These are phyloP conservation scores for Pteronotus mesoamericanus DNA, from an alignment of 2,797 vertebrate species.

Conservation along the genomic window DNA sequence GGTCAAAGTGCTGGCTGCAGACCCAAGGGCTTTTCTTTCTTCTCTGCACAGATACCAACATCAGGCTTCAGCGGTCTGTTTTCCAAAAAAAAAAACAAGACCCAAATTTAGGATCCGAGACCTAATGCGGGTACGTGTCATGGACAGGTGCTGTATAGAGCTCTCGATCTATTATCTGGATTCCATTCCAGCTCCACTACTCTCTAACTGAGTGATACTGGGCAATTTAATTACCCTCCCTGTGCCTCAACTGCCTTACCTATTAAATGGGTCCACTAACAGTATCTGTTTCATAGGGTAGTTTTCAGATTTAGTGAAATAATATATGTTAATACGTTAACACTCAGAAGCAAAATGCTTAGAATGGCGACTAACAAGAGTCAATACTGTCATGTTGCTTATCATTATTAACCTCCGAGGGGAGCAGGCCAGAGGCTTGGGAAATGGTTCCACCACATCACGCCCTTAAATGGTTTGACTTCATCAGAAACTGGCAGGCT, in stretches of 20 bases:
- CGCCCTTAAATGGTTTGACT: not conserved
- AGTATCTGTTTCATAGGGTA: not conserved
- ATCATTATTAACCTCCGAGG: not conserved
- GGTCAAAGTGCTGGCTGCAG: not conserved
- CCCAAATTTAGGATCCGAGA: not conserved
- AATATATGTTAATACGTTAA: not conserved
- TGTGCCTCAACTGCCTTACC: not conserved
- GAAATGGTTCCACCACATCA: not conserved
- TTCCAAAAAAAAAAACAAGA: not conserved
- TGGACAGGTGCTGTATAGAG: not conserved
- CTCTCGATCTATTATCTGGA: not conserved
- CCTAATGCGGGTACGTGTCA: rapidly evolving
- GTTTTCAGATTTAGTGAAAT: conserved; percentile 28
- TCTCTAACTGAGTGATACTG: not conserved
- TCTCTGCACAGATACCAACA: not conserved
- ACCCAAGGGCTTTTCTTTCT: not conserved
- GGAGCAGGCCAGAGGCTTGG: not conserved
- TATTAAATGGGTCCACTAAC: not conserved
- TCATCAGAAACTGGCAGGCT: not conserved
- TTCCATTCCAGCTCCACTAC: not conserved
- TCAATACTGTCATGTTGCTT: not conserved
- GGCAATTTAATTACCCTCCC: not conserved
- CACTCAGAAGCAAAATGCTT: not conserved
- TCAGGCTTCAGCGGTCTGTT: not conserved
- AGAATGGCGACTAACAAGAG: not conserved